Base-by-base conservation (phyloP, 2,113 vertebrate species). In the Nansenia antarctica region DNA sequence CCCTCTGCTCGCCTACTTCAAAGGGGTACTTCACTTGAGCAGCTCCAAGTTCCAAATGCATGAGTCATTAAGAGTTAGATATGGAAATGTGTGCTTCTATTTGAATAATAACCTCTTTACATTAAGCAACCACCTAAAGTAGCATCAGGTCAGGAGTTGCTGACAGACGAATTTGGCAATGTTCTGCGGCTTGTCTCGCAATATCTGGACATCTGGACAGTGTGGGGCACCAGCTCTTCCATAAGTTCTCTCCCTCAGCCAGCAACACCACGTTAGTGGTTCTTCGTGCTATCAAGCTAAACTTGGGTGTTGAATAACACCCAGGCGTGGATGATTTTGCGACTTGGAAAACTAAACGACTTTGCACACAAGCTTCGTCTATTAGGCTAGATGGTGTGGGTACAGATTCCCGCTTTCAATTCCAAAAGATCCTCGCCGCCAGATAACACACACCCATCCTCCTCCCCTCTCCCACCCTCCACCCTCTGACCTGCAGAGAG, bases 401-500 rank as follows among this genome's bases (percentile, higher is more conserved):
- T n/a, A n/a, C n/a, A n/a, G n/a, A 72, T 63, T 76, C 72, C 70
- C 70, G 67, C 64, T 74, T 71, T 67, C 18, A 62, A 68, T 62
- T 70, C 62, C 67, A 74, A 31, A n/a, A n/a, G n/a, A 72, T 76
- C 60, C n/a, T 69, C 73, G 82, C 77, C 82, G 72, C 71, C 72
- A 75, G 29, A 84, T 78, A n/a, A 3, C 26, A 27, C 18, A 76
- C 82, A 84, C 82, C 80, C 81, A 82, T 84, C 80, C 83, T 70
- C 80, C 82, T 81, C 80, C 80, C 47, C 80, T 72, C 63, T 70
- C 57, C 59, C 67, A n/a, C 66, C 31, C 53, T 69, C 53, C 63
- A 29, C 54, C 54, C 74, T n/a, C 73, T 83, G 82, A 86, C 85
- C 83, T 63, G 85, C 74, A 76, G 73, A 85, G 67, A 74, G 79